Percentiles rank a stretch among this genome's conserved stretches.
phyloP scores from a whole-genome alignment of 1,140 invertebrate species.

The Grapholita molesta region DNA sequence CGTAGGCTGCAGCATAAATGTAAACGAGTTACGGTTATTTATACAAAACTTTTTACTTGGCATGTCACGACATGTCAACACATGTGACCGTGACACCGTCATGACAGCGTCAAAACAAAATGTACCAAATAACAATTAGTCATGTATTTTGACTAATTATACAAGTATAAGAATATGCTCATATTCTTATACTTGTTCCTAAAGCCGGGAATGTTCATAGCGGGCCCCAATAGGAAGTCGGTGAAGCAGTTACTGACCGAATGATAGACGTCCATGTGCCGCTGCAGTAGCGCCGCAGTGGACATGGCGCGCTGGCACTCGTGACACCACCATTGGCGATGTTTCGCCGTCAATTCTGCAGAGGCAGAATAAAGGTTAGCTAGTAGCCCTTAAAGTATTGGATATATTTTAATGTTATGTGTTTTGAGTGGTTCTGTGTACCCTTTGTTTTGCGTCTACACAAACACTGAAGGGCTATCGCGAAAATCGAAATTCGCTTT shows the following conservation, averaged over 20 bases:
- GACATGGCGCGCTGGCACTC: slow-evolving; percentile 31
- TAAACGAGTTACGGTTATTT: too few relatives aligned
- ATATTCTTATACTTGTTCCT: background rate
- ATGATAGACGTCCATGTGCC: slow-evolving; percentile 30
- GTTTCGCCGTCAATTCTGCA: background rate
- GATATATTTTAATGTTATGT: too few relatives aligned
- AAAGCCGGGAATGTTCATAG: background rate
- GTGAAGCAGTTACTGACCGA: slow-evolving; percentile 24
- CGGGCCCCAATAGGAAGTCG: background rate
- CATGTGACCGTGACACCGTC: too few relatives aligned
- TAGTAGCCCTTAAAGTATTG: too few relatives aligned
- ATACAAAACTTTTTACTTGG: too few relatives aligned
- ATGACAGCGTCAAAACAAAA: background rate
- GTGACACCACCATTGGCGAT: slow-evolving; percentile 34
- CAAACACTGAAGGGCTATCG: too few relatives aligned
- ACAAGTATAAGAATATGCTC: background rate
- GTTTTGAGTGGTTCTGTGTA: too few relatives aligned
- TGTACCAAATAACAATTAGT: slow-evolving; percentile 13
- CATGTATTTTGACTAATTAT: too few relatives aligned
- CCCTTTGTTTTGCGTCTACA: too few relatives aligned
- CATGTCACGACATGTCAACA: too few relatives aligned
- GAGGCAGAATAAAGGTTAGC: background rate
- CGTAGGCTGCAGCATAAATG: too few relatives aligned
- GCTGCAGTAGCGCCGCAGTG: slow-evolving; percentile 25
- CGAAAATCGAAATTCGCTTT: too few relatives aligned